Conservation (phyloP, 2,797 vertebrate species). For the Rhynchonycteris naso region DNA sequence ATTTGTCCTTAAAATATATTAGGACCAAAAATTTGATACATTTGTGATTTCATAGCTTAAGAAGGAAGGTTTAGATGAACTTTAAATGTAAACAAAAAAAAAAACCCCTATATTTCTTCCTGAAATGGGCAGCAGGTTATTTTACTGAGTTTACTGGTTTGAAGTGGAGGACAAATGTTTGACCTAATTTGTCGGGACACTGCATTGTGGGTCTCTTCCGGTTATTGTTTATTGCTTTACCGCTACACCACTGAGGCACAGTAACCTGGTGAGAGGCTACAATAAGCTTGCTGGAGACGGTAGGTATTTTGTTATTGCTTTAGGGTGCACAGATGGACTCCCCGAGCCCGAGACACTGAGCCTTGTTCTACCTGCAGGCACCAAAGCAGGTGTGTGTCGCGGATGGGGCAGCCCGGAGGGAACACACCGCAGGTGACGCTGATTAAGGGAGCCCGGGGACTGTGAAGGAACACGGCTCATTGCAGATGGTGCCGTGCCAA, state of each 20-base stretch:
- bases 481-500: slow-evolving; percentile 85
- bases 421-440: slow-evolving; percentile 83
- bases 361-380: slow-evolving; percentile 68
- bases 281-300: slow-evolving; percentile 51
- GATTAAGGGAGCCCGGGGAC: slow-evolving; percentile 80
- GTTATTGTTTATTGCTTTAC: slow-evolving; percentile 54
- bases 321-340: slow-evolving; percentile 61
- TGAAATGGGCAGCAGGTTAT: not conserved
- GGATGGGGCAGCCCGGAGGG: slow-evolving; percentile 73
- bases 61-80: not conserved
- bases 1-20: not conserved
- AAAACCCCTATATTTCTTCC: not conserved
- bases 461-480: slow-evolving; percentile 72
- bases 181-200: not conserved
- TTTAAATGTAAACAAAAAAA: not conserved
- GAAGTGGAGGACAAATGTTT: not conserved
- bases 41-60: not conserved
- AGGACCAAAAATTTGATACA: not conserved
- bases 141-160: not conserved
- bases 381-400: slow-evolving; percentile 70
- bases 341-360: slow-evolving; percentile 16
- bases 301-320: slow-evolving; percentile 68
- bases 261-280: slow-evolving; percentile 72
- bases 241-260: slow-evolving; percentile 48
- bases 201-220: not conserved